Percentiles rank a stretch among this genome's conserved stretches.
Evolutionary conservation across 2,797 vertebrate species (phyloP).

Genomic region (Halcyon leucocephala): DNA sequence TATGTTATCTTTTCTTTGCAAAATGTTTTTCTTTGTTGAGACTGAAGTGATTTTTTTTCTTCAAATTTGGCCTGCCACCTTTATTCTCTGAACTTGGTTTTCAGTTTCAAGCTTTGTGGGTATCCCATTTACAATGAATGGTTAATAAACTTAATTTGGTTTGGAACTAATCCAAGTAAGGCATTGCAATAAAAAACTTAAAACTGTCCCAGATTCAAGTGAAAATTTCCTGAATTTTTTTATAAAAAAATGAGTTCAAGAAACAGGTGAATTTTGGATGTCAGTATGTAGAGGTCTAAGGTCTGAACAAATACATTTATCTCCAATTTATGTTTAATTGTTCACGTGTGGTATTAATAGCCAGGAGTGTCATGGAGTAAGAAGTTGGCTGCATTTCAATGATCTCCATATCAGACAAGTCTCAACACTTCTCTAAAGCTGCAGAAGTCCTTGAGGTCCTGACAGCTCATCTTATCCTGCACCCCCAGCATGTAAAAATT

Average conservation of each 20-base stretch:
- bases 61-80: not conserved
- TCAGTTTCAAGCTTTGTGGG: not conserved
- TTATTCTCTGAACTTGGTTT: not conserved
- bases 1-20: not conserved
- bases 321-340: not conserved
- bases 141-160: not conserved
- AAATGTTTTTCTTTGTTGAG: not conserved
- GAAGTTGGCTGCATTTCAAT: not conserved
- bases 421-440: not conserved
- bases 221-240: not conserved
- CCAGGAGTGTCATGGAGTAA: not conserved
- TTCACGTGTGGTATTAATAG: not conserved
- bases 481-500: rapidly evolving
- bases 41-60: not conserved
- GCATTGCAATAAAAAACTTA: not conserved
- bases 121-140: not conserved
- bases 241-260: not conserved
- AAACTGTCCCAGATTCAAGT: not conserved
- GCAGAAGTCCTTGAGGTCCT: not conserved
- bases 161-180: not conserved
- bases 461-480: not conserved
- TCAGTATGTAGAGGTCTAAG: not conserved
- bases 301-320: not conserved
- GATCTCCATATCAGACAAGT: not conserved
- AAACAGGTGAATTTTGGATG: not conserved